A percentile compares a stretch with the other conserved stretches of the same genome.
phyloP scores from a whole-genome alignment of 2,797 vertebrate genomes.

The Vireo griseus region DNA sequence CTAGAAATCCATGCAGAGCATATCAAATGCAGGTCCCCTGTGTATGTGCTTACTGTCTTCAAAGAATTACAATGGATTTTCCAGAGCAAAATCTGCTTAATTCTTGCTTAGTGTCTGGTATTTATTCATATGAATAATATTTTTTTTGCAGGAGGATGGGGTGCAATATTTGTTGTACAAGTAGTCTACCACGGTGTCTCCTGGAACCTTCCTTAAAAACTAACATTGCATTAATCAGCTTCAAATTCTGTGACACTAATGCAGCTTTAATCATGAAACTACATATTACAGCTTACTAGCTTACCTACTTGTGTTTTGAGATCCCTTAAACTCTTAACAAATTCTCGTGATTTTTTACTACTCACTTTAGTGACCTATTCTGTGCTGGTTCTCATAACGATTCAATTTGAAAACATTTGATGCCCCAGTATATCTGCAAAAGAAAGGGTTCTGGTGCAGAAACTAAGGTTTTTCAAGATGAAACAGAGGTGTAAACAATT shows the following conservation, averaged over 20 bases:
- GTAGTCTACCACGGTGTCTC: background rate
- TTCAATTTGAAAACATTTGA: background rate
- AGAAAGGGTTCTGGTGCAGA: background rate
- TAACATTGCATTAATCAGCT: background rate
- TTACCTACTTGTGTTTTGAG: background rate
- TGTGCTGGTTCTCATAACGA: background rate
- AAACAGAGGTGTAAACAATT: background rate
- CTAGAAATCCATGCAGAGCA: background rate
- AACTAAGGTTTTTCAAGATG: background rate
- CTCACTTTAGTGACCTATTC: background rate
- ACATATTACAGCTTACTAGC: background rate
- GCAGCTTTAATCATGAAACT: background rate
- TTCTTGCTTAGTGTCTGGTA: background rate
- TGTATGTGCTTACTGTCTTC: background rate
- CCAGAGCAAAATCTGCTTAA: background rate
- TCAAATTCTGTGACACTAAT: background rate
- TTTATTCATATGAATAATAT: background rate
- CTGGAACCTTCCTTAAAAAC: background rate
- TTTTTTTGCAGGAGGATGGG: background rate
- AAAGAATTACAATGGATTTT: background rate
- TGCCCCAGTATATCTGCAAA: rapidly evolving
- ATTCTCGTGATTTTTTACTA: background rate
- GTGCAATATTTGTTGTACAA: background rate
- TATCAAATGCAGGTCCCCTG: background rate
- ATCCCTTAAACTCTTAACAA: background rate